Base-by-base conservation (phyloP, 2,888 invertebrate species). In the Scaeva pyrastri region DNA sequence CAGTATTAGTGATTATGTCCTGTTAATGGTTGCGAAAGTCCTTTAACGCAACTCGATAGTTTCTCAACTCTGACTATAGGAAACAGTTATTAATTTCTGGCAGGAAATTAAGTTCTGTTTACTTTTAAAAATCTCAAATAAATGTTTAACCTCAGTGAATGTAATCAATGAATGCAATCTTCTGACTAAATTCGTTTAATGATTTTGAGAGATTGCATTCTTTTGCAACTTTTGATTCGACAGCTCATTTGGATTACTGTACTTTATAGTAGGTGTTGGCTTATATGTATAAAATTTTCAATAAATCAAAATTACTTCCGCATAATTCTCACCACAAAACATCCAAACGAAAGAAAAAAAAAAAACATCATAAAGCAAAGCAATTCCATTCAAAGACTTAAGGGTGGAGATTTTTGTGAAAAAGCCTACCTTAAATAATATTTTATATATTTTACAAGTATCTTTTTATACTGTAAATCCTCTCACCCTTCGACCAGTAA, bases 21-120 rank as follows among this genome's bases (percentile, higher is more conserved):
- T 58, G 36, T 48, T 26, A 52, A 39, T 68, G 31, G 68, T 41
- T 70, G 48, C 52, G 12, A 21, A 48, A 26, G 68, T 41, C 31
- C 45, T 41, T 19, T 19, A 6, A 5, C 36, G 14, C 31, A 31
- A 31, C 60, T 39, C 45, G 12, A 12, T 10, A 41, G 21, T 60
- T n/a, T 12, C 7, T 39, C 2, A 21, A 14, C 8, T 21, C 12
- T 14, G 39, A 48, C 3, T 50, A 52, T 3, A 39, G 16, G 55
- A 62, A 8, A 23, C 8, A 41, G 23, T 23, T 60, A 56, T 39
- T 26, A 55, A 39, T n/a, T 62, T n/a, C n/a, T n/a, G n/a, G n/a
- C n/a, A n/a, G n/a, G n/a, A n/a, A n/a, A n/a, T n/a, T n/a, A n/a
- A n/a, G n/a, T n/a, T n/a, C n/a, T n/a, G n/a, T n/a, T n/a, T n/a